Base-by-base conservation (phyloP, 2,113 vertebrate genomes). In the Acanthisitta chloris region DNA sequence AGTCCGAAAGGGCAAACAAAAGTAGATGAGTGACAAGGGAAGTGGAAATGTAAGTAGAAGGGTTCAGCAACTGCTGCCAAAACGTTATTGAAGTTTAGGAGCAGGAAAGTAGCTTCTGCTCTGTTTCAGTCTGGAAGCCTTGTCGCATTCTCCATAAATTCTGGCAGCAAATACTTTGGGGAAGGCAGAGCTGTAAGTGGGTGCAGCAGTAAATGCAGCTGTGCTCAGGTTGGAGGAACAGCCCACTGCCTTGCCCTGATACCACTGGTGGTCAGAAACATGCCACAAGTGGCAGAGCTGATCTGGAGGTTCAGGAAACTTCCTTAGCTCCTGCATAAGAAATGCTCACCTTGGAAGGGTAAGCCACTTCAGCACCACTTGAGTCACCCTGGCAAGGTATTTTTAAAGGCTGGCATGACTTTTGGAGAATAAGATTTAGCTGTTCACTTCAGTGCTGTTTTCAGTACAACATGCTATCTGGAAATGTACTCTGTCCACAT, bases 1-100 rank as follows among this genome's bases (percentile, higher is more conserved):
- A 45, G 61, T 79, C 79, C 2, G 4, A 82, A 94, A 92, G 67
- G 67, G 42, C 45, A 88, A 88, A 69, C 38, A 70, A 74, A 90
- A 80, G 86, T 45, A 69, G 25, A 65, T 33, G 40, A 24, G 5
- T 61, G 51, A 90, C 20, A 79, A 0, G 0, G 85, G 78, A 92
- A 93, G 54, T 38, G 57, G 62, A 49, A 52, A 23, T 72, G 17
- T 59, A 67, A 61, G 45, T 72, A 48, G 85, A 92, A 87, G 62
- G 14, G 3, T 73, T 66, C 62, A 49, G 51, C 77, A 81, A 82
- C 26, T 33, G 54, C 64, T 94, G 80, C 67, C 55, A 92, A 86
- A 80, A 65, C 36, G 31, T 52, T 69, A 66, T 19, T 74, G 64
- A 70, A 81, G 17, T 89, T 88, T 38, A 69, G n/a, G 33, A 93